Base-by-base conservation (phyloP, 2,888 invertebrate genomes). In the Chymomyza fuscimana region DNA sequence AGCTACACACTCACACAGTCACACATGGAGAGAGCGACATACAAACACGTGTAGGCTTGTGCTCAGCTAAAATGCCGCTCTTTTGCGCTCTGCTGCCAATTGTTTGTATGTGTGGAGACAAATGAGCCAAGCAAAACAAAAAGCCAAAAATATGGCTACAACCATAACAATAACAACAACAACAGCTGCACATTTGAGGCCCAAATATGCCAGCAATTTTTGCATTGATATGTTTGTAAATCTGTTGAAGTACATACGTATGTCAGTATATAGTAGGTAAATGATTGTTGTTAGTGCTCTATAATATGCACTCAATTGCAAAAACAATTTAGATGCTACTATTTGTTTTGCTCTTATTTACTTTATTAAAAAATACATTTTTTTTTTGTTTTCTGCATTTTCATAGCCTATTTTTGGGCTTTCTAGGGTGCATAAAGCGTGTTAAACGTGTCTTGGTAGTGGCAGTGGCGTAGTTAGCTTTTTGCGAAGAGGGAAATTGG, bases 51-150 rank as follows among this genome's bases (percentile, higher is more conserved):
- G 22, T 22, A 12, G 56, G 56, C 56, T n/a, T 5, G 52, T 61
- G 12, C 10, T 32, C 25, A 29, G 36, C 32, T 36, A n/a, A 32
- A n/a, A n/a, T 63, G 64, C 56, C 58, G 72, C 65, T 81, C 73
- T 71, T 73, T 69, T 63, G 66, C 69, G 67, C 51, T 80, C 40
- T 62, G 15, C 19, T 46, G 40, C 40, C 56, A 64, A 54, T 64
- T 60, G 46, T 54, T 61, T 65, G 67, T 70, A 75, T 71, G 73
- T 69, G 64, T 63, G 73, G 80, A 82, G 78, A 78, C 86, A 86
- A 86, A 86, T 79, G 86, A 81, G 75, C 79, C 74, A 86, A 86
- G 86, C 86, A 87, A 86, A 86, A 86, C 87, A 87, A 86, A 86
- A 86, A 86, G 81, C 71, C 77, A 84, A 86, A 87, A 86, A 84